A percentile compares a stretch with the other conserved stretches of the same genome.
Conservation (phyloP, 2,888 invertebrate genomes). For the Galeopsomyia nigrocyanea region DNA sequence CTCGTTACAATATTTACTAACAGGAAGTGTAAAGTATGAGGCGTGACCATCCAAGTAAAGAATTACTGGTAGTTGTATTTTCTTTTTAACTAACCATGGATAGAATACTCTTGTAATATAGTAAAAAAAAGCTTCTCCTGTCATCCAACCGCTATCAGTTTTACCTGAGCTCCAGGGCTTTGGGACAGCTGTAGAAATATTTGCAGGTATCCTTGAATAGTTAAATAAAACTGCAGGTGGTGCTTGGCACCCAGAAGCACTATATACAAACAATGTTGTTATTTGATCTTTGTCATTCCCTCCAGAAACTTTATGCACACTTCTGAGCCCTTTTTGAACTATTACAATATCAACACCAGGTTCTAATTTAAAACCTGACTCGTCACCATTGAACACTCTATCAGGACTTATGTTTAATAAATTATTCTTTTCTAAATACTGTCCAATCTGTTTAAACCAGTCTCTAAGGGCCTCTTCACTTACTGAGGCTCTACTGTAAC, state of each 20-base stretch:
- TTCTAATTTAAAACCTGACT: slow-evolving; percentile 61
- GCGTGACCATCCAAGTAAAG: slow-evolving; percentile 54
- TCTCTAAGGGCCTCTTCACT: slow-evolving; percentile 8
- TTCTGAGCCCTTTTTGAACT: slow-evolving; percentile 54
- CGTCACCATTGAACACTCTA: slow-evolving; percentile 62
- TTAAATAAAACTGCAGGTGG: slow-evolving; percentile 38
- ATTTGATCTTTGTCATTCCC: slow-evolving; percentile 32
- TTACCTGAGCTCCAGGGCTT: slow-evolving; percentile 49
- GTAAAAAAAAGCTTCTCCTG: slow-evolving; percentile 49
- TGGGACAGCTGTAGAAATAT: slow-evolving; percentile 49
- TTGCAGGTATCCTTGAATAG: slow-evolving; percentile 43
- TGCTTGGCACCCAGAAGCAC: background rate
- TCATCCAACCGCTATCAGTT: slow-evolving; percentile 54
- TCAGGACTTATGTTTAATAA: slow-evolving; percentile 53
- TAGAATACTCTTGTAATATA: slow-evolving; percentile 50
- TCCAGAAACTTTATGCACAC: slow-evolving; percentile 50
- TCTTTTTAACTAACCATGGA: slow-evolving; percentile 49
- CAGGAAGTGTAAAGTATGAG: slow-evolving; percentile 45
- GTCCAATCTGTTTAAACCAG: slow-evolving; percentile 17
- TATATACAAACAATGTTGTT: slow-evolving; percentile 14
- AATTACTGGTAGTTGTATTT: slow-evolving; percentile 49
- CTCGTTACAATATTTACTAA: slow-evolving; percentile 8
- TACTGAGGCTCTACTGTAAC: background rate
- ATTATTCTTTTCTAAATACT: slow-evolving; percentile 51
- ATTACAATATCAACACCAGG: slow-evolving; percentile 60